These are phyloP conservation scores for Menidia menidia DNA, from an alignment of 2,797 vertebrate genomes.

Conservation along the genomic window DNA sequence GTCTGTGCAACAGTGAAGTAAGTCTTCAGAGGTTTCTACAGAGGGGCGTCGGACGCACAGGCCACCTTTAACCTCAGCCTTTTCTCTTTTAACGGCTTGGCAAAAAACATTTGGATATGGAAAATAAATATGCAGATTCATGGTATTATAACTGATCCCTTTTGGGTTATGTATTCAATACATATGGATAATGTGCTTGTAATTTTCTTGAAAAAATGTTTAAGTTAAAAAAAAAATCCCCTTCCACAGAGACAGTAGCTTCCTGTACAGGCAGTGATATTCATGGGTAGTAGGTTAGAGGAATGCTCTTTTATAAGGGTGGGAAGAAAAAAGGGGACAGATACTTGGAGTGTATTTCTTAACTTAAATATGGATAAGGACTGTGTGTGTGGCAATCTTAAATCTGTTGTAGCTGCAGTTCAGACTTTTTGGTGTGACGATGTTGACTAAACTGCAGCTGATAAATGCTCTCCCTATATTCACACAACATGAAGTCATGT, in stretches of 20 bases:
- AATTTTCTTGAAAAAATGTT: neutral
- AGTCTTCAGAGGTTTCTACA: neutral
- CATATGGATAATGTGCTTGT: neutral
- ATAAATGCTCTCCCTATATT: neutral
- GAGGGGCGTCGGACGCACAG: too few species aligned
- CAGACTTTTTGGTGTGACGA: neutral
- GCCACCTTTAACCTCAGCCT: too few species aligned
- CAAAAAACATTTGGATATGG: too few species aligned
- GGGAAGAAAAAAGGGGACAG: neutral
- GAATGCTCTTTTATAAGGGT: neutral
- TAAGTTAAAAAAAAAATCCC: neutral
- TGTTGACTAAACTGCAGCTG: neutral
- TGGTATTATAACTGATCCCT: neutral
- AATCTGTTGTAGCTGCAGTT: neutral
- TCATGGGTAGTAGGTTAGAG: neutral
- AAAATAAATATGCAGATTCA: neutral
- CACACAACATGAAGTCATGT: too few species aligned
- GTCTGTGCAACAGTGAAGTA: slow-evolving; percentile 7
- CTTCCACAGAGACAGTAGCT: neutral
- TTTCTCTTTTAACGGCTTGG: too few species aligned
- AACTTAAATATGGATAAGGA: neutral
- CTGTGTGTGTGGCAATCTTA: neutral
- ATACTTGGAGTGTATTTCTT: neutral
- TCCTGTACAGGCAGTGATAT: too few species aligned
- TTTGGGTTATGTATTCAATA: neutral